phyloP scores from a whole-genome alignment of 1,140 invertebrate genomes.

The Teleopsis dalmanni region DNA sequence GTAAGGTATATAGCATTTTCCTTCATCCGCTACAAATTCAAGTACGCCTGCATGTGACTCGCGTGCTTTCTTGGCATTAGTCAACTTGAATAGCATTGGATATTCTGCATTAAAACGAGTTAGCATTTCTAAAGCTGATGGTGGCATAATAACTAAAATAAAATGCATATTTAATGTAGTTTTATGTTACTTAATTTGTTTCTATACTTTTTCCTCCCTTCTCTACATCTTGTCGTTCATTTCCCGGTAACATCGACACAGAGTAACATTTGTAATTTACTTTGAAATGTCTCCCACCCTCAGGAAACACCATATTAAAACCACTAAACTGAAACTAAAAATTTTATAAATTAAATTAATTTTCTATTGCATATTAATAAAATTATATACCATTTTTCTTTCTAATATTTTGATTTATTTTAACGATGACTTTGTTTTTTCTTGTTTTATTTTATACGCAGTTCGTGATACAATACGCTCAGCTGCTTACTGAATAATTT shows the following conservation, averaged over 20 bases:
- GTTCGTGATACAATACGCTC: background rate
- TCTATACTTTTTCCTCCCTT: slow-evolving; percentile 88
- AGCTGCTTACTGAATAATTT: background rate
- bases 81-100: slow-evolving; percentile 97
- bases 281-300: slow-evolving; percentile 71
- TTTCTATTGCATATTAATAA: background rate
- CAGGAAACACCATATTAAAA: slow-evolving; percentile 74
- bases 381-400: slow-evolving; percentile 3
- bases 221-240: slow-evolving; percentile 93
- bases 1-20: slow-evolving; percentile 93
- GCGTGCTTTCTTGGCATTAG: slow-evolving; percentile 76
- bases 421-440: background rate
- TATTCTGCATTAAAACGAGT: slow-evolving; percentile 95
- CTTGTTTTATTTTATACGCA: background rate
- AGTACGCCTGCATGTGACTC: slow-evolving; percentile 95
- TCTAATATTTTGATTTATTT: background rate
- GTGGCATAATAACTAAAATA: slow-evolving; percentile 91
- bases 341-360: background rate
- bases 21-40: slow-evolving; percentile 99
- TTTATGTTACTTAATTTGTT: background rate
- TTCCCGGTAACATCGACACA: slow-evolving; percentile 91
- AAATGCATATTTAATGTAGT: slow-evolving; percentile 7
- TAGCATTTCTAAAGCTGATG: slow-evolving; percentile 86
- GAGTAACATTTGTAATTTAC: slow-evolving; percentile 85
- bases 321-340: slow-evolving; percentile 36